Conservation (phyloP, 2,797 vertebrate genomes). For the Gambusia yucatana region DNA sequence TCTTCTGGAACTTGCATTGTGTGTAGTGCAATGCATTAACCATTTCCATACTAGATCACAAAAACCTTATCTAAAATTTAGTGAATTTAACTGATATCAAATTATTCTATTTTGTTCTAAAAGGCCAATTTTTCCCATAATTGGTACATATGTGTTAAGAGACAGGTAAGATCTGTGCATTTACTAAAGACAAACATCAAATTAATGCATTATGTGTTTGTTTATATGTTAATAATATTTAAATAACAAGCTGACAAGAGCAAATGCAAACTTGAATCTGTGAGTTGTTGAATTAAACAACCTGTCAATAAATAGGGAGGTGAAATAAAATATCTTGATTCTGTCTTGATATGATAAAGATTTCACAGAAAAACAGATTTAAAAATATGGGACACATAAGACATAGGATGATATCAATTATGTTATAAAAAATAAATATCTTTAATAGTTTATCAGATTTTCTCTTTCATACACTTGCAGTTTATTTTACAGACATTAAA, state of each 20-base stretch:
- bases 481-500: constrained; percentile 62
- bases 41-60: constrained; percentile 15
- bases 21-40: not conserved
- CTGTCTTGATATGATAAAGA: not conserved
- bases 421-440: constrained; percentile 84
- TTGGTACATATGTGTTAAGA: not conserved
- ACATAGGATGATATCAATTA: constrained; percentile 31
- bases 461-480: constrained; percentile 72
- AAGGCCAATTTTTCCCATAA: not conserved
- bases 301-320: not conserved
- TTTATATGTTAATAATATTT: not conserved
- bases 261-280: not conserved
- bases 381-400: not conserved
- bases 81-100: not conserved
- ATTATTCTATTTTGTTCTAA: not conserved
- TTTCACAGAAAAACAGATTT: not conserved
- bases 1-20: not conserved
- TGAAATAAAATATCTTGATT: not conserved
- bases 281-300: not conserved
- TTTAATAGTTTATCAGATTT: constrained; percentile 80
- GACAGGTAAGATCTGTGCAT: not conserved
- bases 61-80: constrained; percentile 3
- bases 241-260: not conserved
- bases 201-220: not conserved
- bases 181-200: not conserved